Percentiles rank a stretch among this genome's conserved stretches.
Conservation (phyloP, 2,888 invertebrate genomes). For the Idaea biselata region DNA sequence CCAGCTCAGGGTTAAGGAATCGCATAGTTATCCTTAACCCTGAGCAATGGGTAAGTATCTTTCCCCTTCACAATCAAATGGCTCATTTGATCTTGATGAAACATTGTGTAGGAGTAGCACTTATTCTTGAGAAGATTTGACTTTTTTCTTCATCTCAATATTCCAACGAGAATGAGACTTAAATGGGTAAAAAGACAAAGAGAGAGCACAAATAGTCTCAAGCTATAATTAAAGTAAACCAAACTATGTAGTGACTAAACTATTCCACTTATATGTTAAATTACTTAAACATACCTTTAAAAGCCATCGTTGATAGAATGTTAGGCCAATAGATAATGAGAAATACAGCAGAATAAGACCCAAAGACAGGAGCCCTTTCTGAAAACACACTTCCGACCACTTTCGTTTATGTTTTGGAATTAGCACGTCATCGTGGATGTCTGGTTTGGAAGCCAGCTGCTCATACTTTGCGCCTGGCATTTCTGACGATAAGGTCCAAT, state of each 20-base stretch:
- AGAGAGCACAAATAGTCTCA: not conserved
- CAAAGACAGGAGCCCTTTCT: conserved; percentile 63
- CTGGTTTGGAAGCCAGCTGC: conserved; percentile 70
- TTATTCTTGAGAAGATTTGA: not conserved
- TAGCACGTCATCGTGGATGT: conserved; percentile 63
- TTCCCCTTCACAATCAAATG: too few species aligned
- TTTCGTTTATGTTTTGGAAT: conserved; percentile 58
- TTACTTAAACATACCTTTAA: conserved; percentile 82
- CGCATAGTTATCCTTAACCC: too few species aligned
- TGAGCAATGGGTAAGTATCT: too few species aligned
- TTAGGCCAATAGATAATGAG: conserved; percentile 94
- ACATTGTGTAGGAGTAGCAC: not conserved
- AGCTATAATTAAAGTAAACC: conserved; percentile 14
- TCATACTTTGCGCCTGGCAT: conserved; percentile 72
- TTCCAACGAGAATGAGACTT: not conserved
- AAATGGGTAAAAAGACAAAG: not conserved
- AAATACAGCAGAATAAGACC: conserved; percentile 91
- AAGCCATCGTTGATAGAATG: conserved; percentile 98
- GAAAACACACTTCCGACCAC: conserved; percentile 64
- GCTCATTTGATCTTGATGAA: not conserved
- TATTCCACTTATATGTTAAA: conserved; percentile 9
- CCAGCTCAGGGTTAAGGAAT: too few species aligned
- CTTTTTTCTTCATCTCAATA: not conserved
- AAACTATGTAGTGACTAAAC: conserved; percentile 16
- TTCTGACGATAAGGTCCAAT: conserved; percentile 38